Evolutionary conservation across 1,140 invertebrate genomes (phyloP).

Genomic region (Globodera rostochiensis): DNA sequence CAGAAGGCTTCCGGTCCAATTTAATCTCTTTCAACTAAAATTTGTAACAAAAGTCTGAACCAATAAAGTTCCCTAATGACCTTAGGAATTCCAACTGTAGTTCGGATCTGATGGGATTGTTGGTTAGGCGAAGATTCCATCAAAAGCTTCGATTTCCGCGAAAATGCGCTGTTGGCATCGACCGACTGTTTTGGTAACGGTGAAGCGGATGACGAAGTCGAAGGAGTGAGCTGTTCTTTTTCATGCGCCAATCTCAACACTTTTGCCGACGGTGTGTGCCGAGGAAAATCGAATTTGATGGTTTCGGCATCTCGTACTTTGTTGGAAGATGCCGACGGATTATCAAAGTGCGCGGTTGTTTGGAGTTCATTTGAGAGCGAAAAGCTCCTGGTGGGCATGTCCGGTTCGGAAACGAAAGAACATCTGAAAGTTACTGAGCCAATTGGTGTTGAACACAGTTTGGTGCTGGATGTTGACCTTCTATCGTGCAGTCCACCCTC

Average conservation of each 20-base stretch:
- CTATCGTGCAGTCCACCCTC: neutral
- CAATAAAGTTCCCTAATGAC: neutral
- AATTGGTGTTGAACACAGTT: neutral
- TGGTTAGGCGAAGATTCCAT: neutral
- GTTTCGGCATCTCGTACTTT: neutral
- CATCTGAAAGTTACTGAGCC: neutral
- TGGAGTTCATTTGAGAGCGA: neutral
- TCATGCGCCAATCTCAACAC: neutral
- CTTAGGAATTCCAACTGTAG: neutral
- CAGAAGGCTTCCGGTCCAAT: neutral
- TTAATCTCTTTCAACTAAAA: conserved; percentile 7
- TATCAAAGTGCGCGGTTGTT: neutral
- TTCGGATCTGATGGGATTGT: neutral
- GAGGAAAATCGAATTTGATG: neutral
- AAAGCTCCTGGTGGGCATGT: neutral
- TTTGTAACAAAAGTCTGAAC: neutral
- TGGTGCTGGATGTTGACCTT: neutral
- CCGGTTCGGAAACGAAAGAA: neutral
- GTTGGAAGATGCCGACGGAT: neutral
- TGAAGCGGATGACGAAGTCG: neutral
- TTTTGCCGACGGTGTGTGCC: neutral
- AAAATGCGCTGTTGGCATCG: neutral
- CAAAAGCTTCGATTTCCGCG: neutral
- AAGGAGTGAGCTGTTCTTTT: neutral
- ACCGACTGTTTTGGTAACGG: neutral